Evolutionary conservation across 1,140 invertebrate species (phyloP), one percentile per base, ranked within the genome.

Genomic region (Lasioglossum albipes): DNA sequence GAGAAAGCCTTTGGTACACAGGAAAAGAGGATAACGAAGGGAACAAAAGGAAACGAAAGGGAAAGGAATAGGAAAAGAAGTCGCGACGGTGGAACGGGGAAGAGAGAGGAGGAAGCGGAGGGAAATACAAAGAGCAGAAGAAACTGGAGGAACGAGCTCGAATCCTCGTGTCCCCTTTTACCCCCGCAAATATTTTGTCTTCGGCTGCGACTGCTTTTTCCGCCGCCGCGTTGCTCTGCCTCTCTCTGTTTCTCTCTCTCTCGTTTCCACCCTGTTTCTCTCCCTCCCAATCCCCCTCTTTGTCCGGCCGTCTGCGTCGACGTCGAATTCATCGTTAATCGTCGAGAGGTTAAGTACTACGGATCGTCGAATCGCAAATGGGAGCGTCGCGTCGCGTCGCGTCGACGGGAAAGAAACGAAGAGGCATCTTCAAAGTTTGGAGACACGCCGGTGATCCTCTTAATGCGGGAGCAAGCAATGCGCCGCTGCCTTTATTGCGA

Each of bases 271-370:
- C 65, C 18, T 22, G 22, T 27, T 10, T 31, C 20, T 5, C n/a
- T n/a, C 45, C 27, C 54, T 20, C 12, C 16, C 31, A 9, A 27
- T 27, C 27, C 12, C 13, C 2, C 18, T 31, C 42, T 20, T 57
- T 18, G 52, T 57, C 45, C 3, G 45, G 18, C 52, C 20, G 16
- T 20, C 18, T 57, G 59, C 22, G 31, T 64, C 73, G 13, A 73
- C 59, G 61, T 62, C 45, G 83, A 78, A 84, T 84, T 84, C 71
- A 49, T 82, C 84, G 75, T 85, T 86, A 85, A 86, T 85, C 67
- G 83, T 75, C 75, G 70, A 64, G 54, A 36, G 75, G 45, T 81
- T 70, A 82, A 86, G 72, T 65, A 66, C 75, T 80, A 18, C 7
- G 69, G 62, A 74, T 71, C 72, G 31, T 57, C 70, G 61, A 67